Conservation (phyloP, 2,888 invertebrate genomes). For the Hyles lineata region DNA sequence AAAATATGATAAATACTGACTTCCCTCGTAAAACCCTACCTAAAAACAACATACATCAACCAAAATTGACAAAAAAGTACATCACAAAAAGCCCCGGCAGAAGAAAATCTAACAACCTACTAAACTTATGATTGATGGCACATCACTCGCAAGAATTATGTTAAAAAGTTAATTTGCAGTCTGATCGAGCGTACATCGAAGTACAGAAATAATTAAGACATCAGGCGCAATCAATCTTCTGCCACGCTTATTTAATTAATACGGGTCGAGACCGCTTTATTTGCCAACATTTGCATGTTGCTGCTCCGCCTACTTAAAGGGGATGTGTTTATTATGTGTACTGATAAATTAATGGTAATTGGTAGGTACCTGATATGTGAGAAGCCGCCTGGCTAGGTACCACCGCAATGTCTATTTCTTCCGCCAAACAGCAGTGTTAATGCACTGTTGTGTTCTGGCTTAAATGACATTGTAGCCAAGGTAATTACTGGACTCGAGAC, state of each 20-base stretch:
- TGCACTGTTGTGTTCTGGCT: too few relatives aligned
- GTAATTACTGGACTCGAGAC: too few relatives aligned
- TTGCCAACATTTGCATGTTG: not conserved
- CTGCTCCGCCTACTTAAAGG: not conserved
- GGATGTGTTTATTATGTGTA: not conserved
- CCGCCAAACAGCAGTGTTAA: too few relatives aligned
- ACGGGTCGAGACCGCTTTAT: slow-evolving; percentile 12
- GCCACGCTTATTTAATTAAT: slow-evolving; percentile 38
- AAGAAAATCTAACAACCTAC: not conserved
- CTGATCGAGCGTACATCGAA: slow-evolving; percentile 40
- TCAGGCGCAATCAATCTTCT: slow-evolving; percentile 50
- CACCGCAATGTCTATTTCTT: too few relatives aligned
- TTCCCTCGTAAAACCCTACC: not conserved
- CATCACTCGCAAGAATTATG: slow-evolving; percentile 20
- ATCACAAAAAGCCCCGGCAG: too few relatives aligned
- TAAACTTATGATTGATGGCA: slow-evolving; percentile 13
- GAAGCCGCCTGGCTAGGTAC: too few relatives aligned
- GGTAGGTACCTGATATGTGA: too few relatives aligned
- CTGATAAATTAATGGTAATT: not conserved
- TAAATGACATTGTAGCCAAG: too few relatives aligned
- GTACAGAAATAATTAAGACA: slow-evolving; percentile 46
- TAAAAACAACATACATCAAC: not conserved
- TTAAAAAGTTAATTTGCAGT: slow-evolving; percentile 38
- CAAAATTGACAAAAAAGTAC: not conserved
- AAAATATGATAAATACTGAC: not conserved